Base-by-base conservation (phyloP, 2,888 invertebrate genomes). In the Aphidoletes aphidimyza region DNA sequence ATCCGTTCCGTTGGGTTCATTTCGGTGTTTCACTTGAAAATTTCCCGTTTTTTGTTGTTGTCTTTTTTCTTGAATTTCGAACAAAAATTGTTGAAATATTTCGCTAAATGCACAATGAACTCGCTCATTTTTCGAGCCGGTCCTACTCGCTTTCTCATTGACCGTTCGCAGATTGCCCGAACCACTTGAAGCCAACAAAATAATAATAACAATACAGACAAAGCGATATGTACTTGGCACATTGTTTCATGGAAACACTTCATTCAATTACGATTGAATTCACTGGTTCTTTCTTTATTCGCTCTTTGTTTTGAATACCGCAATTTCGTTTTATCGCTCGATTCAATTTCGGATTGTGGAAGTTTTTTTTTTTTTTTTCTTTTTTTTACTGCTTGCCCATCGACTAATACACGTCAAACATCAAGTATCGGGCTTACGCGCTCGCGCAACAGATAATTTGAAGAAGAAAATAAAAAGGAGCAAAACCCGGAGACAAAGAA, bases 261-360 rank as follows among this genome's bases (percentile, higher is more conserved):
- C 30, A 69, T 69, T 69, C 69, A 69, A 69, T 69, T 69, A 30
- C 69, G 69, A 69, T 69, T 69, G 69, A 69, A 69, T 69, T 69
- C 30, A 69, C 69, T 69, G 69, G 8, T 26, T 69, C n/a, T 0
- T 69, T 34, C 22, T 5, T n/a, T n/a, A n/a, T 2, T 54, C 22
- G n/a, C 34, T 69, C 30, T 69, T 69, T 69, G 30, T 69, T n/a
- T 69, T 69, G 69, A 69, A 69, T 69, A 19, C 22, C 22, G n/a
- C 30, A 17, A 14, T n/a, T 30, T 26, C 0, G 22, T 2, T 69
- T 69, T 69, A 69, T 69, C 69, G 69, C 69, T 69, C 69, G 69
- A 69, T 69, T 69, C 69, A 69, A 69, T 69, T 69, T 69, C n/a
- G 69, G 30, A 30, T 69, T 69, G 69, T 30, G 30, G 69, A 69